Evolutionary conservation across 2,797 vertebrate genomes (phyloP), one percentile per base, ranked within the genome.

Genomic region (Phataginus tricuspis): DNA sequence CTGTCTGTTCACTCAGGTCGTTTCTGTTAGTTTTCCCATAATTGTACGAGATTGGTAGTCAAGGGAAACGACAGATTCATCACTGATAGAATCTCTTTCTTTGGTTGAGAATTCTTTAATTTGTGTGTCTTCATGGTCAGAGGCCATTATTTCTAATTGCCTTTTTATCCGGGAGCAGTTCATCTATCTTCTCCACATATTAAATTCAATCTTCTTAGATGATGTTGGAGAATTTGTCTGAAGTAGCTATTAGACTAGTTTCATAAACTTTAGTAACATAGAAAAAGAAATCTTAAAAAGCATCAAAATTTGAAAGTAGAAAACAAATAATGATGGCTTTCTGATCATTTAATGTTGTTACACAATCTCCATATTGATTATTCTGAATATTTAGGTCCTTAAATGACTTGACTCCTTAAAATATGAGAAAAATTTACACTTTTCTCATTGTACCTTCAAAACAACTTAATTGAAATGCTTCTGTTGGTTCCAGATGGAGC

Each of bases 51-150:
- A 69, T 94, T 59, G 55, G 87, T 82, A 95, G 96, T 96, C 87
- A 90, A 97, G 98, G 59, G 75, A 96, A 97, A 97, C 31, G 74
- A 95, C 97, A 97, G 95, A 98, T 97, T 97, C 93, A 95, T 97
- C 97, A 95, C 97, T 95, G 97, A 98, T 96, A 97, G 97, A 93
- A 98, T 97, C 98, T 98, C 97, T 96, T 96, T 78, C 94, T 74
- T 85, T 79, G 97, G 92, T 95, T 97, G 93, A 93, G 92, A 94
- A 23, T 21, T 96, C 95, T 98, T 97, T 97, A 75, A 97, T 98
- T 93, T 97, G 89, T 96, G 93, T 95, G 95, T 75, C 92, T 95
- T 92, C 55, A 19, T 57, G 84, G 68, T 64, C 89, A 89, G 84
- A 86, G 94, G 96, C 84, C 82, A 45, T 98, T 96, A 55, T 97